Base-by-base conservation (phyloP, 2,888 invertebrate genomes). In the Patella pellucida region DNA sequence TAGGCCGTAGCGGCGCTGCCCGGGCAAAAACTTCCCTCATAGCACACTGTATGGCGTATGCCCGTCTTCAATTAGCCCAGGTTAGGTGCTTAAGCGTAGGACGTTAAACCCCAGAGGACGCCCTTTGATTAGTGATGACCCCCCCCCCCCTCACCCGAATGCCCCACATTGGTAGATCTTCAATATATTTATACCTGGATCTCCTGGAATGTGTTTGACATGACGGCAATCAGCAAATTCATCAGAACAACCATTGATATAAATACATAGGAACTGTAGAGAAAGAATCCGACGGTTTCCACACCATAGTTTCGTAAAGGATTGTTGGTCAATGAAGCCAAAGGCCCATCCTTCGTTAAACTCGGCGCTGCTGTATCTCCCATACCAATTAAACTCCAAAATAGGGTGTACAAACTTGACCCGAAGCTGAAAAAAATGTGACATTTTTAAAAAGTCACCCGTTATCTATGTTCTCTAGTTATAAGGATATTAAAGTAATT, bases 141-240 rank as follows among this genome's bases (percentile, higher is more conserved):
- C 9, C 41, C 41, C 9, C 4, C 9, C 5, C 9, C 41, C 41
- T n/a, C 7, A 1, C 4, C 41, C 9, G 0, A 27, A 27, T 27
- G 41, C 7, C 41, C 41, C 7, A 41, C 9, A 41, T 41, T 41
- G 41, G 41, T 41, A 41, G 41, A 41, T 9, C 0, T 41, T 41
- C 41, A 41, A 41, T 41, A 9, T 41, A 7, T 41, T 0, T 41
- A 9, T 79, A 87, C 88, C 87, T 87, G 87, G 5, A 87, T 87
- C 78, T 85, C 85, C 71, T 86, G 83, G 76, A 88, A 88, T 7
- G 87, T 87, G 78, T 87, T 87, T 62, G 87, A 84, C 88, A 88
- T 88, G 79, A 88, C 88, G 23, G 88, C 88, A 74, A 88, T 88
- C 69, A 88, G 83, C 73, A 88, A 85, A 79, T 88, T 88, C 67